Conservation (phyloP, 2,797 vertebrate genomes). For the Falco berigora region DNA sequence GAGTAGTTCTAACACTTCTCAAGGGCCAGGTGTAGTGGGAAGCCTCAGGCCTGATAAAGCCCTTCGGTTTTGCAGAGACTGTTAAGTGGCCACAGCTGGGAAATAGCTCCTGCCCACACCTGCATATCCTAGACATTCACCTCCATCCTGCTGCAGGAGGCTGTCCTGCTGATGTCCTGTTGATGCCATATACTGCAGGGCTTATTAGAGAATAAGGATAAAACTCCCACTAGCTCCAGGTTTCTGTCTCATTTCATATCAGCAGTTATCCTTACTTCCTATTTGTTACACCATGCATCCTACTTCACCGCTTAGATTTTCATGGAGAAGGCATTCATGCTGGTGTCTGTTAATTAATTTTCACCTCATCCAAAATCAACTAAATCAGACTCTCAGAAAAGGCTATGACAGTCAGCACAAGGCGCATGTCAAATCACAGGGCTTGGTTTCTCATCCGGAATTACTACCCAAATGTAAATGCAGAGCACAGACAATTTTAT, state of each 20-base stretch:
- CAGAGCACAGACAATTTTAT: neutral
- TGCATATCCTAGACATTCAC: neutral
- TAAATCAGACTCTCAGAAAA: neutral
- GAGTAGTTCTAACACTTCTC: neutral
- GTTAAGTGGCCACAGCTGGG: neutral
- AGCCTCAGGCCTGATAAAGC: neutral
- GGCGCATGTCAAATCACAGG: neutral
- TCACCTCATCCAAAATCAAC: neutral
- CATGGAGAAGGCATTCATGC: neutral
- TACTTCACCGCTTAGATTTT: neutral
- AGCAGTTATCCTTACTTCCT: neutral
- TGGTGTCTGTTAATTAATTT: neutral
- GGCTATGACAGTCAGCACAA: neutral
- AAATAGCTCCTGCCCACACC: neutral
- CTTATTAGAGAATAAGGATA: neutral
- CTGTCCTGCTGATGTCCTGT: neutral
- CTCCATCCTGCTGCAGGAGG: neutral
- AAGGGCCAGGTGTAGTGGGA: neutral
- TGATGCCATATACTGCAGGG: neutral
- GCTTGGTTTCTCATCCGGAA: neutral
- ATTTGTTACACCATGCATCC: neutral
- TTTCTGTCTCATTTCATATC: neutral
- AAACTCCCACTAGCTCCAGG: neutral
- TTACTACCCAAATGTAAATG: neutral
- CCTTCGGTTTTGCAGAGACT: neutral